Conservation (phyloP, 2,888 invertebrate species). For the Coleophora deauratella region DNA sequence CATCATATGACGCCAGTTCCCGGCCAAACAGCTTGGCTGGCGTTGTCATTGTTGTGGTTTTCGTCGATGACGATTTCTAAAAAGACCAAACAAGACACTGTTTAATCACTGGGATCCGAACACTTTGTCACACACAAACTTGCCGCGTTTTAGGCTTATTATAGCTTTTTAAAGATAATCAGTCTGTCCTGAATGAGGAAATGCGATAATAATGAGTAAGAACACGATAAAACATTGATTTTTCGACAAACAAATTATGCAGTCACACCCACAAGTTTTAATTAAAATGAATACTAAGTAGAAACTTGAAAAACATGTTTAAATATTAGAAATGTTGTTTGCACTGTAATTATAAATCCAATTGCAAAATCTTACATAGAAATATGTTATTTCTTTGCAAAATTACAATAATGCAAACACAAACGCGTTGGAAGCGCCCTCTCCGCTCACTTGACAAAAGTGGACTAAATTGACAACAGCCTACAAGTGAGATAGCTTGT, state of each 20-base stretch:
- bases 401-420: slow-evolving; percentile 18
- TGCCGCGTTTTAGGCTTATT: no score
- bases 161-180: background rate
- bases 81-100: slow-evolving; percentile 38
- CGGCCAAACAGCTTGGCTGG: slow-evolving; percentile 92
- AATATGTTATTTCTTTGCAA: slow-evolving; percentile 17
- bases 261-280: slow-evolving; percentile 51
- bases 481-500: slow-evolving; percentile 15
- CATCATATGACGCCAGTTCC: slow-evolving; percentile 92
- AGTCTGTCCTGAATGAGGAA: background rate
- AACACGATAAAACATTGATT: slow-evolving; percentile 31
- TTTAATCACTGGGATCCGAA: slow-evolving; percentile 17
- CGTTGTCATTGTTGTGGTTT: slow-evolving; percentile 91
- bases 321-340: no score
- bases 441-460: slow-evolving; percentile 42
- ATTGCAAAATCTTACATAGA: slow-evolving; percentile 24
- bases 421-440: slow-evolving; percentile 34
- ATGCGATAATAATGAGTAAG: slow-evolving; percentile 30
- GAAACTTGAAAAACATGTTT: no score
- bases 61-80: slow-evolving; percentile 92
- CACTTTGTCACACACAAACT: slow-evolving; percentile 32
- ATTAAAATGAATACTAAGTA: slow-evolving; percentile 5
- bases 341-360: background rate
- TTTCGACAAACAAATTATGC: slow-evolving; percentile 36
- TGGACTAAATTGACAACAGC: slow-evolving; percentile 34